These are phyloP conservation scores for Glyphotaelius pellucidus DNA, from an alignment of 2,888 invertebrate genomes.

Conservation along the genomic window DNA sequence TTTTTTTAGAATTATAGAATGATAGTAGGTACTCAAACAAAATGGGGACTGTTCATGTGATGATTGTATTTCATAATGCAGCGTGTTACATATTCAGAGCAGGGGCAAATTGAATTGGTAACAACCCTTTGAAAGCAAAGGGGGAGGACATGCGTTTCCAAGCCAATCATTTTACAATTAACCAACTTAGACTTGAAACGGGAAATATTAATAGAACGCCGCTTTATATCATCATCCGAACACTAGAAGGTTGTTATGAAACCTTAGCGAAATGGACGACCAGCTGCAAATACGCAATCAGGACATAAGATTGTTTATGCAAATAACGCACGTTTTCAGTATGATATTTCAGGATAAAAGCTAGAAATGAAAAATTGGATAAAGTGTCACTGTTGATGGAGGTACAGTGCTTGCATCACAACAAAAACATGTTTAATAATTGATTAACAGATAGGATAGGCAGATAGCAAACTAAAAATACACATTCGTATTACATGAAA, in stretches of 20 bases:
- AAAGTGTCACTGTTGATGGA: neutral
- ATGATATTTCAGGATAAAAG: neutral
- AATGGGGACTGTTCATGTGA: neutral
- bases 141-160: neutral
- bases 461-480: neutral
- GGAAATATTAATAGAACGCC: neutral
- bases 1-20: neutral
- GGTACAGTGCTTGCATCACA: neutral
- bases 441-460: neutral
- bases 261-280: neutral
- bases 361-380: neutral
- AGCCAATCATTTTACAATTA: neutral
- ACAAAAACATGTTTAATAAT: neutral
- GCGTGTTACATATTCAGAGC: conserved; percentile 15
- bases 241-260: neutral
- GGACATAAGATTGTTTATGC: no score
- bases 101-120: conserved; percentile 49
- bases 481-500: conserved; percentile 37
- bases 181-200: neutral
- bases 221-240: neutral
- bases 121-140: conserved; percentile 43
- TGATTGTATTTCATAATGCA: conserved; percentile 2
- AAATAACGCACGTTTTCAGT: neutral
- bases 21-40: neutral
- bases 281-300: neutral